Conservation (phyloP, 2,113 vertebrate genomes). For the Pavo muticus region DNA sequence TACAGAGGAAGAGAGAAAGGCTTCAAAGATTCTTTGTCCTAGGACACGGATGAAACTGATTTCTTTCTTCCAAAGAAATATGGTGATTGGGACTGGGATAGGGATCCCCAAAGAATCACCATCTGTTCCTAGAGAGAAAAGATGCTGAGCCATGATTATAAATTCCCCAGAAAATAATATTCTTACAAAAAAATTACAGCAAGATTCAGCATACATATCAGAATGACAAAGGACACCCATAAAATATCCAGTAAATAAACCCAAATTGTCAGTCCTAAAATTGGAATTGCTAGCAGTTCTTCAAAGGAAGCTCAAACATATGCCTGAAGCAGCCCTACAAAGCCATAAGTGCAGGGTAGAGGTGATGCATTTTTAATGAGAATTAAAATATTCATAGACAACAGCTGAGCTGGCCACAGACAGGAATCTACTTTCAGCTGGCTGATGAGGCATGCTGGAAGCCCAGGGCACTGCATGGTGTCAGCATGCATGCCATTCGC, state of each 20-base stretch:
- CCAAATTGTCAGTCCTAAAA: background rate
- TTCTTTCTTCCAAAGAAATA: background rate
- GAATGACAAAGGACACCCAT: background rate
- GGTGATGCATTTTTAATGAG: constrained; percentile 26
- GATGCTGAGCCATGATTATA: background rate
- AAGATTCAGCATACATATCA: background rate
- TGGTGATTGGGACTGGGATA: background rate
- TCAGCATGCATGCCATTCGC: accelerated
- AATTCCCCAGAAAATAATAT: background rate
- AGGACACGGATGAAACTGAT: background rate
- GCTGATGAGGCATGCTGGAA: background rate
- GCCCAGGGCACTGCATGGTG: background rate
- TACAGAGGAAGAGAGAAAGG: background rate
- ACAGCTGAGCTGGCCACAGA: background rate
- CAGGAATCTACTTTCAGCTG: background rate
- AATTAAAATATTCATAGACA: constrained; percentile 44
- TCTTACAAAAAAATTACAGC: background rate
- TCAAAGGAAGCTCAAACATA: background rate
- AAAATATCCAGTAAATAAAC: background rate
- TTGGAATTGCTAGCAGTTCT: background rate
- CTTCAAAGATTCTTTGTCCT: background rate
- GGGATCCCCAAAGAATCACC: background rate
- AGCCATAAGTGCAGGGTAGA: background rate
- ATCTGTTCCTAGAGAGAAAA: background rate
- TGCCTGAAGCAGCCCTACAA: background rate